Percentiles rank a stretch among this genome's conserved stretches.
These are phyloP conservation scores for Gobionotothen gibberifrons DNA, from an alignment of 2,797 vertebrate genomes.

Conservation along the genomic window DNA sequence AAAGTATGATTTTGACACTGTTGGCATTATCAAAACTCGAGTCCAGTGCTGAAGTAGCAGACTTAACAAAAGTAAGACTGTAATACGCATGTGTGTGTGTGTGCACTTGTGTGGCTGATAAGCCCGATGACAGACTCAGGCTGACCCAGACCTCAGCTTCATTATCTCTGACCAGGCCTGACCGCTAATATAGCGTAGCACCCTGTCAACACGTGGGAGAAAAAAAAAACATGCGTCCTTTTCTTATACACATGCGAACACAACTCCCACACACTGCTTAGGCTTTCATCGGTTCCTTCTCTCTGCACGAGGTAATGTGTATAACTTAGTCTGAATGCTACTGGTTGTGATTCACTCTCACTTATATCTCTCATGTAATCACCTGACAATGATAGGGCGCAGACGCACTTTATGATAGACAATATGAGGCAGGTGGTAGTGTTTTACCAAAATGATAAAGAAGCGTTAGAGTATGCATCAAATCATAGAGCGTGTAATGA, in stretches of 20 bases:
- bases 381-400: constrained; percentile 65
- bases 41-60: not conserved
- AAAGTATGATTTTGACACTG: not conserved
- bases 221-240: constrained; percentile 29
- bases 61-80: constrained; percentile 37
- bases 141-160: constrained; percentile 59
- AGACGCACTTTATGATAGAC: constrained; percentile 30
- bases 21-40: not conserved
- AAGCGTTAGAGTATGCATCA: constrained; percentile 20
- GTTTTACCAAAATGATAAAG: constrained; percentile 59
- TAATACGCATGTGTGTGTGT: not conserved
- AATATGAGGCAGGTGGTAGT: constrained; percentile 39
- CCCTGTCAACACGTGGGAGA: constrained; percentile 59
- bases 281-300: constrained; percentile 10
- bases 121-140: constrained; percentile 50
- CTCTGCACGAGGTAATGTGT: constrained; percentile 5
- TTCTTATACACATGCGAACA: constrained; percentile 17
- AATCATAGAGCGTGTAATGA: constrained; percentile 64
- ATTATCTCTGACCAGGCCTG: constrained; percentile 59
- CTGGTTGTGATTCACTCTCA: constrained; percentile 50
- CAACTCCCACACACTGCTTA: constrained; percentile 27
- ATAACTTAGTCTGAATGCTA: constrained; percentile 27
- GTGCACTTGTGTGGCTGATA: constrained; percentile 48
- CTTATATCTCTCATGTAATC: constrained; percentile 44
- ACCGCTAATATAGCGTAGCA: constrained; percentile 52